Evolutionary conservation across 1,140 invertebrate species (phyloP).

Genomic region (Drosophila parvula): DNA sequence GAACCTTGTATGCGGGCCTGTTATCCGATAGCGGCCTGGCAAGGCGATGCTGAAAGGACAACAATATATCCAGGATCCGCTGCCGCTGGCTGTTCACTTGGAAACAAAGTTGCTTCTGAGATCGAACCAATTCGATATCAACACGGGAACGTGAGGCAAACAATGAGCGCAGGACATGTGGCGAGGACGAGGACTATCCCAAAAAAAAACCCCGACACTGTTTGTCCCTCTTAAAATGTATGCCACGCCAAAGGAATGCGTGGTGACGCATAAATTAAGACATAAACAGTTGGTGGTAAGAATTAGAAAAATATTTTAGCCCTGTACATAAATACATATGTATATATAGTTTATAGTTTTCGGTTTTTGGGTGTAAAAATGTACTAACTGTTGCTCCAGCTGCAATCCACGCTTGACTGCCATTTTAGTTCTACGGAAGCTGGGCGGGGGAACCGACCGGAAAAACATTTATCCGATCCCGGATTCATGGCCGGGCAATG

Average conservation of each 20-base stretch:
- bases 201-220: slow-evolving; percentile 24
- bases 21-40: slow-evolving; percentile 76
- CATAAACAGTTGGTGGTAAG: slow-evolving; percentile 62
- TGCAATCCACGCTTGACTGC: slow-evolving; percentile 56
- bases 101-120: slow-evolving; percentile 73
- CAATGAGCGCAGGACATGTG: slow-evolving; percentile 65
- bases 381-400: slow-evolving; percentile 69
- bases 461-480: slow-evolving; percentile 41
- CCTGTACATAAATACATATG: slow-evolving; percentile 17
- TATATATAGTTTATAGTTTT: slow-evolving; percentile 1
- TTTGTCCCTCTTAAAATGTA: slow-evolving; percentile 38
- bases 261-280: slow-evolving; percentile 75
- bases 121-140: slow-evolving; percentile 80
- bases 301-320: slow-evolving; percentile 45
- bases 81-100: slow-evolving; percentile 58
- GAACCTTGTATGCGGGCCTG: slow-evolving; percentile 75
- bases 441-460: slow-evolving; percentile 41
- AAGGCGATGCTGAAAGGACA: slow-evolving; percentile 18
- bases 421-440: slow-evolving; percentile 48
- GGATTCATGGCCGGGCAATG: slow-evolving; percentile 31
- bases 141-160: slow-evolving; percentile 68
- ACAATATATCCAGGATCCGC: slow-evolving; percentile 41
- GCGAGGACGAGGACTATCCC: slow-evolving; percentile 66
- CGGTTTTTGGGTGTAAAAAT: slow-evolving; percentile 19
- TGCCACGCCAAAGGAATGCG: slow-evolving; percentile 47